Evolutionary conservation across 1,140 invertebrate species (phyloP), one percentile per base, ranked within the genome.

Genomic region (Rhynchophorus ferrugineus): DNA sequence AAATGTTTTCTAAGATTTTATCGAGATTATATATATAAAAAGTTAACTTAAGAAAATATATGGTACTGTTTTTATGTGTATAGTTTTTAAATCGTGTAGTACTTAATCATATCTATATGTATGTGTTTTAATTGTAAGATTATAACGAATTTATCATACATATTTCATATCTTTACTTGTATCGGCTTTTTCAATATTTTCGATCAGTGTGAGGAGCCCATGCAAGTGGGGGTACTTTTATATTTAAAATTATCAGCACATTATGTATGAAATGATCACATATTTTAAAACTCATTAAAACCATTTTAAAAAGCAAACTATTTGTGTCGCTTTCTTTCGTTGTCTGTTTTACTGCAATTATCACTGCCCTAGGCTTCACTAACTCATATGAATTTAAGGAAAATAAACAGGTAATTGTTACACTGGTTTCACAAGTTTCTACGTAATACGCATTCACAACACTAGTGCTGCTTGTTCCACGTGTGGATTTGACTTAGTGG

Each of bases 81-180:
- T 29, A 29, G 24, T 29, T 29, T 29, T 5, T 29, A 29, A 29
- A 29, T 6, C 11, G n/a, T 29, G 24, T 29, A 29, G 24, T 29
- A 6, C 5, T 5, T 29, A 29, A 29, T 6, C 5, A 29, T 29
- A 29, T 29, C 24, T 11, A 17, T 20, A 43, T 43, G 20, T 17
- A 20, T 21, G 13, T 17, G 19, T 17, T 43, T 8, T 43, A 43
- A 13, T 43, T 43, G n/a, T 21, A 42, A 50, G n/a, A 43, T 14
- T 50, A 50, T 50, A 42, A 50, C 48, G 48, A 50, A 50, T 50
- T 50, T 50, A 50, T 29, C 24, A 29, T 29, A 29, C 11, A 29
- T 50, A 43, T 50, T 50, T 43, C 43, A 35, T 43, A 49, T 5
- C n/a, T 41, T 3, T 16, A 8, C 13, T 13, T 35, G 14, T 3